A percentile compares a stretch with the other conserved stretches of the same genome.
phyloP scores from a whole-genome alignment of 1,140 invertebrate genomes.

The roundworm (Caenorhabditis elegans) region DNA sequence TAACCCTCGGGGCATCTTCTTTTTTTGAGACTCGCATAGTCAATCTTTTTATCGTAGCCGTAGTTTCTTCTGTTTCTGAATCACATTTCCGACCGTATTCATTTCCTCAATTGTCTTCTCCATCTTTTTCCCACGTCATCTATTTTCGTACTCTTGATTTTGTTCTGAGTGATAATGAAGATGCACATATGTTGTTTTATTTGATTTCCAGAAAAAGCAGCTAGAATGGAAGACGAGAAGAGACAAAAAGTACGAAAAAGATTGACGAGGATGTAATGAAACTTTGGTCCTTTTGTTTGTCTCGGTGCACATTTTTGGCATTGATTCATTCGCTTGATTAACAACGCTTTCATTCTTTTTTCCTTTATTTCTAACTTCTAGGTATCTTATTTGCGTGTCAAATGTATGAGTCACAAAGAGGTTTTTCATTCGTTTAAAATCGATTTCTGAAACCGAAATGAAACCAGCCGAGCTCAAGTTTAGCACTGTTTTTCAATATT shows the following conservation, averaged over 20 bases:
- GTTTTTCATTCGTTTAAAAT: background rate
- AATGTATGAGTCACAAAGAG: background rate
- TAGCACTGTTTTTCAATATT: too few species aligned
- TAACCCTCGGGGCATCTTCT: constrained; percentile 8
- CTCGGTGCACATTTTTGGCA: background rate
- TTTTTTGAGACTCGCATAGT: background rate
- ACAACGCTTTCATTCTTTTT: background rate
- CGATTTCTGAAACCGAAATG: too few species aligned
- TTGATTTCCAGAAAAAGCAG: background rate
- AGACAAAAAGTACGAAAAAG: background rate
- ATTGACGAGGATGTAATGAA: background rate
- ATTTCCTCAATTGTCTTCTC: background rate
- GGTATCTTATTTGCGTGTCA: background rate
- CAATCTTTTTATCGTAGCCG: background rate
- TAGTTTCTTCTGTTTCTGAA: background rate
- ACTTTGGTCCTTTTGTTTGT: background rate
- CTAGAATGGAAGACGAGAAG: background rate
- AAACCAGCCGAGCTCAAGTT: too few species aligned
- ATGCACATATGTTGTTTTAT: background rate
- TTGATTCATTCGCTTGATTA: background rate
- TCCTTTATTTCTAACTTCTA: background rate
- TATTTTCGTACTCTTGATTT: constrained; percentile 3
- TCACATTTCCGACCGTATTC: constrained; percentile 27
- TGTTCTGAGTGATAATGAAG: background rate
- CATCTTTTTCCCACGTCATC: background rate